Conservation (phyloP, 2,888 invertebrate species). For the Brenthis hecate region DNA sequence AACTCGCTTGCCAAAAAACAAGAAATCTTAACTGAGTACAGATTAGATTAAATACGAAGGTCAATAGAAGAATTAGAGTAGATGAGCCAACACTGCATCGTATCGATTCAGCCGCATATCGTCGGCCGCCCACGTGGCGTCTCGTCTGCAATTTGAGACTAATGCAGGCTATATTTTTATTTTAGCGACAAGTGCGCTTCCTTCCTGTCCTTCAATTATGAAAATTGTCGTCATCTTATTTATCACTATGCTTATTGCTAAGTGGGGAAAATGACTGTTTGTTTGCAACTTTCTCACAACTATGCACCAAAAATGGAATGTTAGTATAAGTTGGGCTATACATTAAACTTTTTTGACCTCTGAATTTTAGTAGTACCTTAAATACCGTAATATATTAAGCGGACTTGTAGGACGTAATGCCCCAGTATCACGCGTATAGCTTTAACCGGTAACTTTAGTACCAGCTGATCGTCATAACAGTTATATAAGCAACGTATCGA, state of each 20-base stretch:
- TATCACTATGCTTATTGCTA: too few relatives aligned
- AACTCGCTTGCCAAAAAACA: background rate
- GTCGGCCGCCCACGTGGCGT: slow-evolving; percentile 39
- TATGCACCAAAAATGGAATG: too few relatives aligned
- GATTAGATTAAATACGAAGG: slow-evolving; percentile 21
- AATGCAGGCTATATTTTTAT: slow-evolving; percentile 19
- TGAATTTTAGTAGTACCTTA: too few relatives aligned
- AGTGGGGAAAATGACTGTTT: too few relatives aligned
- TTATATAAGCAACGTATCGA: background rate
- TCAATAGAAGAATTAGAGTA: slow-evolving; percentile 14
- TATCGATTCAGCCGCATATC: slow-evolving; percentile 40
- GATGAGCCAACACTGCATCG: slow-evolving; percentile 39
- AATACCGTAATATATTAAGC: too few relatives aligned
- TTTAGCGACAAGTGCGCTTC: slow-evolving; percentile 2
- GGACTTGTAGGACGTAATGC: too few relatives aligned
- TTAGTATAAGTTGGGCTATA: too few relatives aligned
- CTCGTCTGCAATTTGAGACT: slow-evolving; percentile 32
- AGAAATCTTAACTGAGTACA: slow-evolving; percentile 8
- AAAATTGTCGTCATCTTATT: background rate
- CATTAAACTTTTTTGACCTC: too few relatives aligned
- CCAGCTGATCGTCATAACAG: background rate
- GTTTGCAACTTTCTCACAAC: too few relatives aligned
- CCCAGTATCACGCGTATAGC: too few relatives aligned
- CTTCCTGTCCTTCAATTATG: slow-evolving; percentile 2
- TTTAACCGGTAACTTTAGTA: too few relatives aligned